Evolutionary conservation across 1,140 invertebrate species (phyloP).

Genomic region (Heterodera carotae): DNA sequence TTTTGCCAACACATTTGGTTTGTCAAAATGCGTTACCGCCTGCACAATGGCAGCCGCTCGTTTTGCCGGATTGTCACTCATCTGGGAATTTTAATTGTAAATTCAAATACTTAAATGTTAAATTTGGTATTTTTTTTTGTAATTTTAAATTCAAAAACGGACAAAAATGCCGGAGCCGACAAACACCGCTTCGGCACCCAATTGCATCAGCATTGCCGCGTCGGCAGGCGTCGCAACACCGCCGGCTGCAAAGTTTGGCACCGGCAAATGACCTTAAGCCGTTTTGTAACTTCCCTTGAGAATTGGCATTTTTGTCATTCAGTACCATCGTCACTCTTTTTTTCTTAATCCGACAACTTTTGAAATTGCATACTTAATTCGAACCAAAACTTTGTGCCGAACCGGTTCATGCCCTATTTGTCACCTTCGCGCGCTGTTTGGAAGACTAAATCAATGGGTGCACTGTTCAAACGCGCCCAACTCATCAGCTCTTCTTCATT

Average conservation of each 20-base stretch:
- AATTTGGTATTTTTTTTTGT: too few relatives aligned
- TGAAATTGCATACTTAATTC: neutral
- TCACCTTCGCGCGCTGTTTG: slow-evolving; percentile 3
- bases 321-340: too few relatives aligned
- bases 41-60: slow-evolving; percentile 21
- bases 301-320: too few relatives aligned
- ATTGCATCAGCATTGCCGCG: slow-evolving; percentile 20
- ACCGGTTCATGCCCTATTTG: neutral
- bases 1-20: slow-evolving; percentile 10
- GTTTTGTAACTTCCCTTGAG: too few relatives aligned
- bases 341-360: neutral
- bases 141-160: neutral
- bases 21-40: slow-evolving; percentile 17
- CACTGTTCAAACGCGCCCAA: neutral
- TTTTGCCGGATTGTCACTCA: slow-evolving; percentile 21
- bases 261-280: slow-evolving; percentile 7
- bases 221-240: slow-evolving; percentile 21
- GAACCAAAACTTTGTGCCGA: too few relatives aligned
- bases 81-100: neutral
- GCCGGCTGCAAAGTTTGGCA: slow-evolving; percentile 28
- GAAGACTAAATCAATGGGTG: slow-evolving; percentile 10
- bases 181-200: slow-evolving; percentile 27
- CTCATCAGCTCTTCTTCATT: slow-evolving; percentile 15
- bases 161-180: slow-evolving; percentile 24
- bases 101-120: too few relatives aligned